Conservation (phyloP, 2,797 vertebrate species). For the Molossus molossus region DNA sequence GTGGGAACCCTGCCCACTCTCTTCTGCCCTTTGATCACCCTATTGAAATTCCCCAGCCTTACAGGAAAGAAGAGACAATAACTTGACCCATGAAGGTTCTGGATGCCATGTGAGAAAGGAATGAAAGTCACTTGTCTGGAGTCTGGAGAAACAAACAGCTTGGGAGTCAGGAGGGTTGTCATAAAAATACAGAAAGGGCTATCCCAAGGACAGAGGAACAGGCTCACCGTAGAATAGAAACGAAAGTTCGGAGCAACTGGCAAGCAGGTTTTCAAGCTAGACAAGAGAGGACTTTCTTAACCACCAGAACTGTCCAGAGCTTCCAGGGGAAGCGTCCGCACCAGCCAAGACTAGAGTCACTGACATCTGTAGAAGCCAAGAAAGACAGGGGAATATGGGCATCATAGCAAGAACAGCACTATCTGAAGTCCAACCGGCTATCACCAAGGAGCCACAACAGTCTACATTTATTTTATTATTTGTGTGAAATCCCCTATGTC, state of each 20-base stretch:
- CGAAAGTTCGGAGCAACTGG: neutral
- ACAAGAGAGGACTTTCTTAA: neutral
- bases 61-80: neutral
- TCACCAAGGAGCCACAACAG: neutral
- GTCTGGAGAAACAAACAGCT: conserved; percentile 11
- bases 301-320: neutral
- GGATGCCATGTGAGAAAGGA: neutral
- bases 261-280: neutral
- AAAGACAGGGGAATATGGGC: neutral
- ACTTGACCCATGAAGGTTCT: neutral
- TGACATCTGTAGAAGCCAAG: neutral
- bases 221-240: neutral
- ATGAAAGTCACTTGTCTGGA: neutral
- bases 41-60: neutral
- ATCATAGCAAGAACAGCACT: rapidly evolving
- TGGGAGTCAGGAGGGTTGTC: neutral
- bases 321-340: neutral
- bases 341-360: neutral
- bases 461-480: neutral
- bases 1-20: neutral
- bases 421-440: neutral
- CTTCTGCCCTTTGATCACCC: neutral
- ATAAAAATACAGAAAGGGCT: neutral
- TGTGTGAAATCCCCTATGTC: neutral
- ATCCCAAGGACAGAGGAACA: neutral